Evolutionary conservation across 2,113 vertebrate species (phyloP).

Genomic region (Calypte anna): DNA sequence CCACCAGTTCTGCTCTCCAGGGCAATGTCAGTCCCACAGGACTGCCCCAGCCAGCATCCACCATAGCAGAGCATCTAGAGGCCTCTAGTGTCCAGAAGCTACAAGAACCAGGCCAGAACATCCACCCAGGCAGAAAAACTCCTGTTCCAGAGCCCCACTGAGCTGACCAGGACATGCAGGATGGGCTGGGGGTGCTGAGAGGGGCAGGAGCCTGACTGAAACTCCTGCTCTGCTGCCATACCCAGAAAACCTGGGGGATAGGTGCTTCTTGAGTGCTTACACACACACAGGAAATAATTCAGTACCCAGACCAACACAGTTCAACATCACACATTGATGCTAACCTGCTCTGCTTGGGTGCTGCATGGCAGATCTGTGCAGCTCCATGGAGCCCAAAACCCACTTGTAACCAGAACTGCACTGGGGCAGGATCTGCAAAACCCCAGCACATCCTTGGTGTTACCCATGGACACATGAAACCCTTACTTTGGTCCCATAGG

Average conservation of each 20-base stretch:
- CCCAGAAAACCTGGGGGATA: fast-evolving
- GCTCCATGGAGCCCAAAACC: not conserved
- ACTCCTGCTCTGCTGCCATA: not conserved
- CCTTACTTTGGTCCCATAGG: not conserved
- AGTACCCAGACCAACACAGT: fast-evolving
- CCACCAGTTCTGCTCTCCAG: not conserved
- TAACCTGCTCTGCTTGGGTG: not conserved
- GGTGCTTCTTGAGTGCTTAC: not conserved
- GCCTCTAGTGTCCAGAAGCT: constrained; percentile 47
- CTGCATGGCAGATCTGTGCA: fast-evolving
- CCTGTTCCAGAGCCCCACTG: not conserved
- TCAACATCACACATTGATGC: fast-evolving
- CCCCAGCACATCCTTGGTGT: too few species aligned
- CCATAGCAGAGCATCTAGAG: constrained; percentile 21
- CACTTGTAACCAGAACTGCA: too few species aligned
- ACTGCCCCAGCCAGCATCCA: not conserved
- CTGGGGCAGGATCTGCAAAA: fast-evolving
- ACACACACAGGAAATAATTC: not conserved
- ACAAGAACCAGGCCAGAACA: not conserved
- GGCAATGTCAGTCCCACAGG: not conserved
- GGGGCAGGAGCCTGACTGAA: not conserved
- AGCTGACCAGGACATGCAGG: not conserved
- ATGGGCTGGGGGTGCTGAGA: too few species aligned
- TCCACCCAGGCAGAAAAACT: not conserved
- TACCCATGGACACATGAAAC: not conserved